Conservation (phyloP, 2,113 vertebrate species). For the Pachyramphus minor region DNA sequence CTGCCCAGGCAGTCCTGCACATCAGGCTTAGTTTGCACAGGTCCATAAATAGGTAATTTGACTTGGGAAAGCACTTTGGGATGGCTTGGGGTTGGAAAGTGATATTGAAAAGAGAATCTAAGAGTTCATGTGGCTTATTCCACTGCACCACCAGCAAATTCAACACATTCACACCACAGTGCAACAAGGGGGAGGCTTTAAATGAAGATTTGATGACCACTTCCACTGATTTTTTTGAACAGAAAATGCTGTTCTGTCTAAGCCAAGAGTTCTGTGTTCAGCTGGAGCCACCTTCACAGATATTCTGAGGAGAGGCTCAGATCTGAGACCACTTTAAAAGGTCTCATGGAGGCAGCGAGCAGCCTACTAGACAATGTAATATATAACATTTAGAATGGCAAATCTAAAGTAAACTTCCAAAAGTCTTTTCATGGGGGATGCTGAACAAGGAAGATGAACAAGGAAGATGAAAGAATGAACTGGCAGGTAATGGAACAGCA, state of each 20-base stretch:
- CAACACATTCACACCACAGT: neutral
- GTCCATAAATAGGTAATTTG: neutral
- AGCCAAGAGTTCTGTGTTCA: neutral
- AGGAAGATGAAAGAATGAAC: neutral
- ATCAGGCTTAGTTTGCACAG: neutral
- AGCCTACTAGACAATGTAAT: neutral
- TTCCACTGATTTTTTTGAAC: neutral
- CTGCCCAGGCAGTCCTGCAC: neutral
- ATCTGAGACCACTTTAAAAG: neutral
- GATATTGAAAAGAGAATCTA: neutral
- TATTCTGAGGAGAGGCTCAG: neutral
- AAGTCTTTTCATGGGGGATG: neutral
- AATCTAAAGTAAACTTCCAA: neutral
- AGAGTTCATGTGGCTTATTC: neutral
- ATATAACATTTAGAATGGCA: neutral
- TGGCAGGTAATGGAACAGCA: neutral
- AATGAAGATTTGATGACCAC: neutral
- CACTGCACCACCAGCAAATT: neutral
- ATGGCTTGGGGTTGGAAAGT: neutral
- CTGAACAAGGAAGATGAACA: neutral
- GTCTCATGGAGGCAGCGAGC: neutral
- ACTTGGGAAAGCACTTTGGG: neutral
- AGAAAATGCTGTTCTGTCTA: neutral
- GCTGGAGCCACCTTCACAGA: neutral
- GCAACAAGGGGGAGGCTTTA: neutral